phyloP scores from a whole-genome alignment of 2,113 vertebrate genomes.

The Pungitius pungitius region DNA sequence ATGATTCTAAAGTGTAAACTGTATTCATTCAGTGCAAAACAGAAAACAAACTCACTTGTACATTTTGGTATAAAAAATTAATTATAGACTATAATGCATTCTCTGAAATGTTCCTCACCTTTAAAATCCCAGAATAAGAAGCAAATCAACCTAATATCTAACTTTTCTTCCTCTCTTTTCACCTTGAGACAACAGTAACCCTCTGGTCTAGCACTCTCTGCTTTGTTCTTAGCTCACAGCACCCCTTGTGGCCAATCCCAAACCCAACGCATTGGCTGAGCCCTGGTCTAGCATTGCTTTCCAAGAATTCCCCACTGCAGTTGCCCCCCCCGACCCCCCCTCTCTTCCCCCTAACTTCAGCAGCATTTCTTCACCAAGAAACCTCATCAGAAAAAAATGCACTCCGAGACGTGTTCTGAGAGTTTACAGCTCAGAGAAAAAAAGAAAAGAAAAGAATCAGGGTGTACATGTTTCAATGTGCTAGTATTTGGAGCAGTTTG shows the following conservation, averaged over 20 bases:
- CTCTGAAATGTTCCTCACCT: not conserved
- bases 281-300: not conserved
- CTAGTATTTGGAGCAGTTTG: not conserved
- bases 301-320: not conserved
- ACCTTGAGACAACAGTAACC: not conserved
- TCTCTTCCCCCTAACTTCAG: not conserved
- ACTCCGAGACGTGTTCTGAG: not conserved
- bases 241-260: conserved; percentile 53
- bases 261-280: not conserved
- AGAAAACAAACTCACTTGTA: not conserved
- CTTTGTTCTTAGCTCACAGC: conserved; percentile 43
- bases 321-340: too few species aligned
- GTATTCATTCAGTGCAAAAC: not conserved
- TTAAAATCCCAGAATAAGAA: not conserved
- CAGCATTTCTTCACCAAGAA: conserved; percentile 1
- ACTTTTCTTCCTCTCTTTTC: not conserved
- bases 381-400: conserved; percentile 1
- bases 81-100: not conserved
- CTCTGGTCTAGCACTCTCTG: not conserved
- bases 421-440: conserved; percentile 5
- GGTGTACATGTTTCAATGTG: not conserved
- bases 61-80: not conserved
- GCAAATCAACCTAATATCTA: not conserved
- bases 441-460: not conserved
- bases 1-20: not conserved